phyloP scores from a whole-genome alignment of 23 tunicate genomes.

The Diplosoma virens region DNA sequence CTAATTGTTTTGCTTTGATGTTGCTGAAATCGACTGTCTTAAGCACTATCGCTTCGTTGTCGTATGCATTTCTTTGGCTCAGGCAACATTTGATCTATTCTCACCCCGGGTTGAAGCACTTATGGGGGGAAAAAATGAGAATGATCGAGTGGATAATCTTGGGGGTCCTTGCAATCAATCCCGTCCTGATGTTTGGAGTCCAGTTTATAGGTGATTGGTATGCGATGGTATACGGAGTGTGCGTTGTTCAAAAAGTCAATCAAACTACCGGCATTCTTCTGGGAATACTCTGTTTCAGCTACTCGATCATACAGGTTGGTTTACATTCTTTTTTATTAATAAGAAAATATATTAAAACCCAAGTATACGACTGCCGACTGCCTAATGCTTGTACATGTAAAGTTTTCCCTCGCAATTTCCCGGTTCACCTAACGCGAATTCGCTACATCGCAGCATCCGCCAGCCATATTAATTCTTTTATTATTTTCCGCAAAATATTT shows the following conservation, averaged over 20 bases:
- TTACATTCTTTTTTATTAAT: neutral
- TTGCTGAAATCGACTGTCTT: slow-evolving; percentile 22
- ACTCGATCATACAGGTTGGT: slow-evolving; percentile 32
- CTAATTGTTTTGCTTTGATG: slow-evolving; percentile 17
- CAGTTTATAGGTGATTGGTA: slow-evolving; percentile 38
- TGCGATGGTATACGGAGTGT: slow-evolving; percentile 3
- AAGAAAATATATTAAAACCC: no score
- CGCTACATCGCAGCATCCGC: no score
- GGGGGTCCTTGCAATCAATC: slow-evolving; percentile 12
- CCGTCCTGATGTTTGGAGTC: slow-evolving; percentile 37
- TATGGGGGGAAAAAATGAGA: slow-evolving; percentile 10
- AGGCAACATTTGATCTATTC: slow-evolving; percentile 36
- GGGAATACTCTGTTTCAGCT: slow-evolving; percentile 30
- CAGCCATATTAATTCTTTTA: no score
- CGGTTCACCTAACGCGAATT: no score
- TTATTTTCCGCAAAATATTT: no score
- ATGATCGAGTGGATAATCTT: slow-evolving; percentile 17
- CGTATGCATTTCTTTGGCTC: slow-evolving; percentile 39
- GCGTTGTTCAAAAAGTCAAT: slow-evolving; percentile 1
- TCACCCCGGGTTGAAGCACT: neutral
- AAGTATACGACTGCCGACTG: no score
- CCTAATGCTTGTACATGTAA: no score
- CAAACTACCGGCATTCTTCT: slow-evolving; percentile 2
- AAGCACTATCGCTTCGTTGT: slow-evolving; percentile 12
- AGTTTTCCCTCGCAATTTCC: no score